phyloP scores from a whole-genome alignment of 2,113 vertebrate genomes.

The Philantomba maxwellii region DNA sequence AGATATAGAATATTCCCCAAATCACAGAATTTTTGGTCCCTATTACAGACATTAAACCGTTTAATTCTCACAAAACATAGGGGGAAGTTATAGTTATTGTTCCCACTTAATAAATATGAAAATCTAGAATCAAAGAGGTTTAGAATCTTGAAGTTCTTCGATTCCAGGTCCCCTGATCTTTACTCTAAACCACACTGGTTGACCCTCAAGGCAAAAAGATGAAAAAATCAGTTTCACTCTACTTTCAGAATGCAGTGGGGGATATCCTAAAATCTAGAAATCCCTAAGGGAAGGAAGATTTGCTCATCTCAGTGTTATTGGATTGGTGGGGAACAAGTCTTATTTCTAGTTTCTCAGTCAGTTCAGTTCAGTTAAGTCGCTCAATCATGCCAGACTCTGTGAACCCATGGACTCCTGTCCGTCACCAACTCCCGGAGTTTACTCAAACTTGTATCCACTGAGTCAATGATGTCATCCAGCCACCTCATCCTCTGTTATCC shows the following conservation, averaged over 20 bases:
- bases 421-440: not conserved
- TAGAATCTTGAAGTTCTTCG: not conserved
- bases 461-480: not conserved
- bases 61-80: not conserved
- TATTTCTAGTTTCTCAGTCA: not conserved
- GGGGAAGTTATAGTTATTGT: not conserved
- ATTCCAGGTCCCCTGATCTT: not conserved
- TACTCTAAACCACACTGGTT: not conserved
- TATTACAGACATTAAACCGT: not conserved
- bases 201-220: not conserved
- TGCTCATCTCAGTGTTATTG: not conserved
- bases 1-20: not conserved
- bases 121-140: not conserved
- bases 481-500: not conserved
- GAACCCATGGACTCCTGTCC: not conserved
- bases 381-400: accelerated
- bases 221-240: not conserved
- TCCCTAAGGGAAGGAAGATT: not conserved
- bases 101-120: not conserved
- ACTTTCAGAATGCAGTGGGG: not conserved
- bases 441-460: not conserved
- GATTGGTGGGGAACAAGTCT: not conserved
- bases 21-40: not conserved
- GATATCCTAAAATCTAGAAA: not conserved
- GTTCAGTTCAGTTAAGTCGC: not conserved